These are phyloP conservation scores for Ormyrus labotus DNA, from an alignment of 2,888 invertebrate genomes.

Conservation along the genomic window DNA sequence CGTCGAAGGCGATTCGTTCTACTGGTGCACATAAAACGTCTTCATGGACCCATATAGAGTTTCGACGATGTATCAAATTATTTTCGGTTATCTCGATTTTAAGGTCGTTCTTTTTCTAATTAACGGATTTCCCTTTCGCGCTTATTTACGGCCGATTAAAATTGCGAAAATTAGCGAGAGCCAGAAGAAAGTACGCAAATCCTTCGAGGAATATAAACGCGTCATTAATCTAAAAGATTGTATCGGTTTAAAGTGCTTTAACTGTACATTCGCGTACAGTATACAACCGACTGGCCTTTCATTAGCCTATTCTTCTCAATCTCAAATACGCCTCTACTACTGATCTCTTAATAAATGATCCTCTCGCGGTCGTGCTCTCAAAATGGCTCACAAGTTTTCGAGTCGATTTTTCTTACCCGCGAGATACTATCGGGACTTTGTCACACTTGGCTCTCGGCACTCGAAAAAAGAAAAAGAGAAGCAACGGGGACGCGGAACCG, in stretches of 20 bases:
- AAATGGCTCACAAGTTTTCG: slow-evolving; percentile 39
- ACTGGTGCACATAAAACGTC: slow-evolving; percentile 61
- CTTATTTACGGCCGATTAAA: no score
- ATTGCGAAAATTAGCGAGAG: no score
- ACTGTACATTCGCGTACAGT: no score
- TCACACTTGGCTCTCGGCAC: slow-evolving; percentile 8
- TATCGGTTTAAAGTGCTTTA: no score
- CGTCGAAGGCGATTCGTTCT: slow-evolving; percentile 61
- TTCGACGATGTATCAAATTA: slow-evolving; percentile 64
- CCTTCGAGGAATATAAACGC: not conserved
- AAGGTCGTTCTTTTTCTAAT: slow-evolving; percentile 26
- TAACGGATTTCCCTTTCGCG: not conserved
- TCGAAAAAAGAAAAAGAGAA: not conserved
- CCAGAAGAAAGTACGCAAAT: no score
- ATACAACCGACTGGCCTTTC: not conserved
- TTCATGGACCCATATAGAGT: slow-evolving; percentile 62
- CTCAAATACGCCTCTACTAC: not conserved
- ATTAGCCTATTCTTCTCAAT: not conserved
- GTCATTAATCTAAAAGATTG: not conserved
- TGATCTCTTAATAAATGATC: slow-evolving; percentile 34
- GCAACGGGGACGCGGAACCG: slow-evolving; percentile 15
- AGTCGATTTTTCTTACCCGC: slow-evolving; percentile 41
- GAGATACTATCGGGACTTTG: slow-evolving; percentile 34
- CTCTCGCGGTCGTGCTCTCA: not conserved
- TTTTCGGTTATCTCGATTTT: slow-evolving; percentile 56